Percentiles rank a stretch among this genome's conserved stretches.
Evolutionary conservation across 1,140 invertebrate species (phyloP).

Genomic region (Tetranychus cinnabarinus): DNA sequence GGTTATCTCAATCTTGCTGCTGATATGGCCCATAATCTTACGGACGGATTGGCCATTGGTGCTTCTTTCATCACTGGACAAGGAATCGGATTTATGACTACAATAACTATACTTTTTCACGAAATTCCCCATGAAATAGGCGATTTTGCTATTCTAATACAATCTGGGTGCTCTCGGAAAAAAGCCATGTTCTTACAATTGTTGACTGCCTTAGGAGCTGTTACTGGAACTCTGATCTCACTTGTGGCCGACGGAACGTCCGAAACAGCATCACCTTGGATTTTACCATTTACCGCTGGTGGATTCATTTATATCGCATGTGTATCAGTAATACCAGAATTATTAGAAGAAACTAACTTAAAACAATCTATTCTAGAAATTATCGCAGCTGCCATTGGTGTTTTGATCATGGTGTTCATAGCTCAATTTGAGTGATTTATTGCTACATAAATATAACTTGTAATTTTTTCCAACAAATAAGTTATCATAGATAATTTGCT

Average conservation of each 20-base stretch:
- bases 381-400: slow-evolving; percentile 48
- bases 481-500: no score
- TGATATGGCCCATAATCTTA: slow-evolving; percentile 89
- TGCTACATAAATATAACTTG: no score
- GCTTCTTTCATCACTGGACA: slow-evolving; percentile 78
- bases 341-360: slow-evolving; percentile 57
- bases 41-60: slow-evolving; percentile 85
- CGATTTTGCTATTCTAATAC: slow-evolving; percentile 87
- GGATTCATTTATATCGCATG: slow-evolving; percentile 96
- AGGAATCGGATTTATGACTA: slow-evolving; percentile 58
- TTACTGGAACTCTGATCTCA: slow-evolving; percentile 67
- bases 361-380: slow-evolving; percentile 67
- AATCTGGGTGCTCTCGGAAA: slow-evolving; percentile 64
- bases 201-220: slow-evolving; percentile 73
- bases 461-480: no score
- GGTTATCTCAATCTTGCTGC: slow-evolving; percentile 82
- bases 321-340: slow-evolving; percentile 82
- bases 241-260: slow-evolving; percentile 40
- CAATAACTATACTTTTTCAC: slow-evolving; percentile 75
- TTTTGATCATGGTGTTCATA: slow-evolving; percentile 78
- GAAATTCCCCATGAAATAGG: slow-evolving; percentile 97
- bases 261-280: slow-evolving; percentile 49
- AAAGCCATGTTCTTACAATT: slow-evolving; percentile 81
- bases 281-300: slow-evolving; percentile 85
- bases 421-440: slow-evolving; percentile 48